Conservation (phyloP, 2,113 vertebrate genomes). For the Campylomormyrus numenius region DNA sequence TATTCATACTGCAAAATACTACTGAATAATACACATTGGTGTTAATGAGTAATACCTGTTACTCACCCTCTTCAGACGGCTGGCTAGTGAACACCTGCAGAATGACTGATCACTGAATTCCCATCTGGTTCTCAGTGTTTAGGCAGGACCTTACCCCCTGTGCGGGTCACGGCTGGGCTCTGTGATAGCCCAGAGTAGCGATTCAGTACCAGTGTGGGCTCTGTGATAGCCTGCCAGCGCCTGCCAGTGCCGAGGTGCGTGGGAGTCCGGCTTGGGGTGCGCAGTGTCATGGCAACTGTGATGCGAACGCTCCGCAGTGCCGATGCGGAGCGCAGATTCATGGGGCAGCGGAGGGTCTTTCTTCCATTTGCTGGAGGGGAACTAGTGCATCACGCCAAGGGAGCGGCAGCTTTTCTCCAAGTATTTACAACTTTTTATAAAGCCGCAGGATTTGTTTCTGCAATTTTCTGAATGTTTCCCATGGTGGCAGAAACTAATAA, state of each 20-base stretch:
- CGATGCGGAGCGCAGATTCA: background rate
- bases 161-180: background rate
- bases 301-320: background rate
- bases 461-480: background rate
- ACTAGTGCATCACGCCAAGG: background rate
- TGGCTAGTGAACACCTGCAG: background rate
- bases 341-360: background rate
- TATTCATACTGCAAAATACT: background rate
- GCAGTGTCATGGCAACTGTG: background rate
- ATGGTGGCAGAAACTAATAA: background rate
- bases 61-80: background rate
- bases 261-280: background rate
- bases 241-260: background rate
- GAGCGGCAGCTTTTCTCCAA: background rate
- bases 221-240: background rate
- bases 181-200: background rate
- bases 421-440: background rate
- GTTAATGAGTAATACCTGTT: background rate
- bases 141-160: background rate
- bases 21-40: background rate
- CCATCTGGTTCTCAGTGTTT: background rate
- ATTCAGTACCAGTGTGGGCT: background rate
- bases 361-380: background rate
- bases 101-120: background rate
- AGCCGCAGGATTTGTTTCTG: background rate